Conservation (phyloP, 92 coral and sea anemone genomes). For the Zoanthus sansibaricus region DNA sequence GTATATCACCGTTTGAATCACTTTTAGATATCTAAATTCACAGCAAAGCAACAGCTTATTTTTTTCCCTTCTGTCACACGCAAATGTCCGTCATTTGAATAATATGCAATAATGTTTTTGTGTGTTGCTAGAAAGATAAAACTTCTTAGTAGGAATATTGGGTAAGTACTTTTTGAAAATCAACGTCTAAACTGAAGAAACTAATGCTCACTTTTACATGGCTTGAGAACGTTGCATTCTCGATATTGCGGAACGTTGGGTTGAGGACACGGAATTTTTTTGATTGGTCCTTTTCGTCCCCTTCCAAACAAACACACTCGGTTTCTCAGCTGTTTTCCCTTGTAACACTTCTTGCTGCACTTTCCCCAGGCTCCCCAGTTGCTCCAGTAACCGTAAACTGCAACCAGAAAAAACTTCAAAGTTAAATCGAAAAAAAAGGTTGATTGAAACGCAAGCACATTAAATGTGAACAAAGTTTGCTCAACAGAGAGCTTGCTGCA, state of each 20-base stretch:
- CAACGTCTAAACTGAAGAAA: not conserved
- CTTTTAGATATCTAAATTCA: not conserved
- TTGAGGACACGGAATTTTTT: constrained; percentile 16
- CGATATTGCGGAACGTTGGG: not conserved
- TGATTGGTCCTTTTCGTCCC: constrained; percentile 11
- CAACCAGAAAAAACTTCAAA: not conserved
- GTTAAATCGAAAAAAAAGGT: too few relatives aligned
- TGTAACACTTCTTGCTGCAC: constrained; percentile 33
- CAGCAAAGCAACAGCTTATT: not conserved
- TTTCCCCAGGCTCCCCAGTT: constrained; percentile 43
- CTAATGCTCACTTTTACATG: constrained; percentile 8
- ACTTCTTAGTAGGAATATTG: not conserved
- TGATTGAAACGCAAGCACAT: too few relatives aligned
- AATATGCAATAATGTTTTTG: too few relatives aligned
- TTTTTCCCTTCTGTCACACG: too few relatives aligned
- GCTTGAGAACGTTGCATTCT: constrained; percentile 20
- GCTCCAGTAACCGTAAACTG: constrained; percentile 43
- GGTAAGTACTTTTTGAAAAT: not conserved
- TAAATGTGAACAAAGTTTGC: too few relatives aligned
- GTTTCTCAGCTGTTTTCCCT: constrained; percentile 17
- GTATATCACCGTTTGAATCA: not conserved
- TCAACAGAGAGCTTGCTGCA: too few relatives aligned
- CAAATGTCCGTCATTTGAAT: not conserved
- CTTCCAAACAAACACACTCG: constrained; percentile 1
- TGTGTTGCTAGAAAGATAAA: not conserved